A percentile compares a stretch with the other conserved stretches of the same genome.
These are phyloP conservation scores for Anorthoa munda DNA, from an alignment of 2,888 invertebrate genomes.

Conservation along the genomic window DNA sequence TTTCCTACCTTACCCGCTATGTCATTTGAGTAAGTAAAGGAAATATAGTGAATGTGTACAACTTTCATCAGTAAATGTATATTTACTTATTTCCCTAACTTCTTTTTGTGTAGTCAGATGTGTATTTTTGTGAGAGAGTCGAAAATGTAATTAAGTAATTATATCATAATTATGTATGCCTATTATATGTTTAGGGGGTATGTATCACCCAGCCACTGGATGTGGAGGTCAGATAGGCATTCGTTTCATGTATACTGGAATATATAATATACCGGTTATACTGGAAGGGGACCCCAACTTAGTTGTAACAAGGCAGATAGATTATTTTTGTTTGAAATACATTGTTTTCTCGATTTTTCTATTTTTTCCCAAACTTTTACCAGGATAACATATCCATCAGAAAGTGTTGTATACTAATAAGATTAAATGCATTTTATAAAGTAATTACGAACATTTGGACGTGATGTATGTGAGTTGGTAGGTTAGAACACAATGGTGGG, in stretches of 20 bases:
- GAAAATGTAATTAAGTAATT: background rate
- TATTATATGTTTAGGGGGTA: too few relatives aligned
- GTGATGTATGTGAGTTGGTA: conserved; percentile 50
- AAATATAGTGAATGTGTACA: conserved; percentile 7
- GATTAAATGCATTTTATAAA: conserved; percentile 41
- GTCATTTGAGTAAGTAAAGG: conserved; percentile 35
- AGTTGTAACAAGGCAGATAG: background rate
- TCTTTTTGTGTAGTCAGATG: background rate
- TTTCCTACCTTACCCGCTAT: background rate
- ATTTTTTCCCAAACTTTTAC: conserved; percentile 6
- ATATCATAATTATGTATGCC: background rate
- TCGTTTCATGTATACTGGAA: too few relatives aligned
- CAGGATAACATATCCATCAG: conserved; percentile 39
- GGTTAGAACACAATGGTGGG: conserved; percentile 28
- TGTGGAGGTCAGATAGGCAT: background rate
- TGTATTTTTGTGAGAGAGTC: background rate
- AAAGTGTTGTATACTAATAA: conserved; percentile 27
- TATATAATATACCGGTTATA: background rate
- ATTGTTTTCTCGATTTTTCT: background rate
- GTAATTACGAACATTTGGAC: conserved; percentile 42
- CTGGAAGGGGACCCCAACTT: background rate
- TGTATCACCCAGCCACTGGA: too few relatives aligned
- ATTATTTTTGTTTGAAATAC: background rate
- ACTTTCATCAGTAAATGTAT: background rate
- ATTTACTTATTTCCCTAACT: background rate